Evolutionary conservation across 2,888 invertebrate species (phyloP), one percentile per base, ranked within the genome.

Genomic region (Trissolcus japonicus): DNA sequence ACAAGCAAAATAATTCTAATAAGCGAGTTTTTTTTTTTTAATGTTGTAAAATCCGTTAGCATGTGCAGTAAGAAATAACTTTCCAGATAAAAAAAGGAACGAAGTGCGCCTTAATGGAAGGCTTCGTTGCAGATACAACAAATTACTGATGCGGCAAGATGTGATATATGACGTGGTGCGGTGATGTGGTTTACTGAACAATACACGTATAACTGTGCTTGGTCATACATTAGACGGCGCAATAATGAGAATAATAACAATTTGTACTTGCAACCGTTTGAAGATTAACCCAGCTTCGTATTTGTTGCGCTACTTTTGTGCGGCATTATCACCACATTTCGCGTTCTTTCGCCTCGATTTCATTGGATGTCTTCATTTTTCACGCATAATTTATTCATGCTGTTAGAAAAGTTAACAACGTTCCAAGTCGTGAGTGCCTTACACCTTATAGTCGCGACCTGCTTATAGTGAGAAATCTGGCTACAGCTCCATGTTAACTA

Each of bases 131-230:
- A 75, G 63, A 53, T 62, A 63, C 62, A 76, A 66, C 71, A 67
- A 67, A 67, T 68, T 67, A 67, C 67, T 73, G 73, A 73, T 77
- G 77, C 77, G 59, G 73, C 48, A 73, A 77, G 65, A 68, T 78
- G 68, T 65, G 72, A 77, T 73, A 25, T 77, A 77, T 60, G 65
- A 41, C 16, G 56, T 40, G 62, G 53, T 67, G 76, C 62, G 76
- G 76, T 74, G 60, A 65, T 65, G 75, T 53, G 75, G 75, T 75
- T 75, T 50, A 48, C 57, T 63, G 54, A 60, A 46, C 41, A 53
- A 51, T 19, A 50, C 75, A 75, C 14, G 65, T 50, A 59, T 56
- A 55, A 46, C 46, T 6, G 46, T 21, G 41, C 40, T 2, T 25
- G 59, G 43, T 46, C 61, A 21, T 76, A 66, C 60, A 69, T 76